Conservation (phyloP, 2,113 vertebrate genomes). For the Lophochroa leadbeateri region DNA sequence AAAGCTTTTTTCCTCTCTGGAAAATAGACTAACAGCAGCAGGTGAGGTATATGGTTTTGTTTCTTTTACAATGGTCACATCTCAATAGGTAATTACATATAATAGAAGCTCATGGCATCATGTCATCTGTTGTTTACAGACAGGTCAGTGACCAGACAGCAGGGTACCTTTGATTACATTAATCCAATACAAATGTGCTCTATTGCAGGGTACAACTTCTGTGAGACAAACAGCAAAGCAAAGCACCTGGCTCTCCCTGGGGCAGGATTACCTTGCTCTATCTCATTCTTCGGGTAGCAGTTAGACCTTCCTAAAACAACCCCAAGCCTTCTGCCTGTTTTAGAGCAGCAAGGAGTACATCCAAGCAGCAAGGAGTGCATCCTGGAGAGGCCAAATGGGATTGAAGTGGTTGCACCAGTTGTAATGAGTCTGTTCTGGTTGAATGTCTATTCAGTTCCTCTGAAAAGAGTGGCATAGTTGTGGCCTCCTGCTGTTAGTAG, state of each 20-base stretch:
- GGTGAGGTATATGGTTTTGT: not conserved
- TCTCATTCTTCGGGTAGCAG: not conserved
- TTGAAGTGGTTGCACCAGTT: not conserved
- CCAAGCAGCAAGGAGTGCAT: not conserved
- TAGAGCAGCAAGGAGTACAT: not conserved
- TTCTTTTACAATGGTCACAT: not conserved
- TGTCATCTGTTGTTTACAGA: slow-evolving; percentile 34
- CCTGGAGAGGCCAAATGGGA: not conserved
- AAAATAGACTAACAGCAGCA: not conserved
- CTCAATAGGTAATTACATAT: not conserved
- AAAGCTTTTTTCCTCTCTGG: not conserved
- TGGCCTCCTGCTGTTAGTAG: not conserved
- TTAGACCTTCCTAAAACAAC: not conserved
- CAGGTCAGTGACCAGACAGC: slow-evolving; percentile 40
- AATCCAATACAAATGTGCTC: not conserved
- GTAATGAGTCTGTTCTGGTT: not conserved
- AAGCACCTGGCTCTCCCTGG: not conserved
- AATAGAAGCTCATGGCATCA: not conserved
- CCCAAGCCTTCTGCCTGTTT: not conserved
- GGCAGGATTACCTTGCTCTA: not conserved
- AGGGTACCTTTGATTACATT: slow-evolving; percentile 32
- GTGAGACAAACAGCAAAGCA: not conserved
- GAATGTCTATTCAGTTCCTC: not conserved
- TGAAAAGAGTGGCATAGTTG: not conserved
- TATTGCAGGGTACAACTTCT: not conserved